A percentile compares a stretch with the other conserved stretches of the same genome.
Evolutionary conservation across 2,888 invertebrate genomes (phyloP).

Genomic region (Trimorus sp.): DNA sequence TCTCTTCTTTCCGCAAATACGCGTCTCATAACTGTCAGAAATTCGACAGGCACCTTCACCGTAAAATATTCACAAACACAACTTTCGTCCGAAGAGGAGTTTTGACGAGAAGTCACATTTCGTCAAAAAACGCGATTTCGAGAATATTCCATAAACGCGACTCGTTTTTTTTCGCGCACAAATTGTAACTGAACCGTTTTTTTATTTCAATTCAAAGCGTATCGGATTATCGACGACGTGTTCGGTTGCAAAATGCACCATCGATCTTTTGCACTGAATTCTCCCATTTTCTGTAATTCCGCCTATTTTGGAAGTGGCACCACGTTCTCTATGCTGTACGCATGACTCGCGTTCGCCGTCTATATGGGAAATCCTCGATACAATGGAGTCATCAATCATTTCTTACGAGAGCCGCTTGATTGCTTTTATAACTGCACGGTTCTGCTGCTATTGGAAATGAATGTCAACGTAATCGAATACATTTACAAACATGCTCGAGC

Average conservation of each 20-base stretch:
- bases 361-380: slow-evolving; percentile 75
- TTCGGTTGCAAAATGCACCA: slow-evolving; percentile 61
- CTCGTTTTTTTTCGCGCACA: slow-evolving; percentile 6
- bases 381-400: slow-evolving; percentile 82
- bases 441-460: slow-evolving; percentile 64
- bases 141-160: too few relatives aligned
- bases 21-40: too few relatives aligned
- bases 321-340: slow-evolving; percentile 53
- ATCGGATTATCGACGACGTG: slow-evolving; percentile 51
- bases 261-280: slow-evolving; percentile 72
- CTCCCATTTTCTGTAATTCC: slow-evolving; percentile 79
- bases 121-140: too few relatives aligned
- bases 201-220: slow-evolving; percentile 47
- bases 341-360: slow-evolving; percentile 70
- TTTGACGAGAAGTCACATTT: too few relatives aligned
- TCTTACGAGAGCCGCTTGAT: slow-evolving; percentile 78
- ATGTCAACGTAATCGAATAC: slow-evolving; percentile 76
- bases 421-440: slow-evolving; percentile 74
- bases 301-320: slow-evolving; percentile 72
- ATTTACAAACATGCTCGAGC: slow-evolving; percentile 72
- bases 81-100: too few relatives aligned
- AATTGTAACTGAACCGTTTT: slow-evolving; percentile 27
- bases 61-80: too few relatives aligned
- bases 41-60: too few relatives aligned
- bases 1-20: too few relatives aligned